phyloP scores from a whole-genome alignment of 2,797 vertebrate genomes.

The Buphagus erythrorhynchus region DNA sequence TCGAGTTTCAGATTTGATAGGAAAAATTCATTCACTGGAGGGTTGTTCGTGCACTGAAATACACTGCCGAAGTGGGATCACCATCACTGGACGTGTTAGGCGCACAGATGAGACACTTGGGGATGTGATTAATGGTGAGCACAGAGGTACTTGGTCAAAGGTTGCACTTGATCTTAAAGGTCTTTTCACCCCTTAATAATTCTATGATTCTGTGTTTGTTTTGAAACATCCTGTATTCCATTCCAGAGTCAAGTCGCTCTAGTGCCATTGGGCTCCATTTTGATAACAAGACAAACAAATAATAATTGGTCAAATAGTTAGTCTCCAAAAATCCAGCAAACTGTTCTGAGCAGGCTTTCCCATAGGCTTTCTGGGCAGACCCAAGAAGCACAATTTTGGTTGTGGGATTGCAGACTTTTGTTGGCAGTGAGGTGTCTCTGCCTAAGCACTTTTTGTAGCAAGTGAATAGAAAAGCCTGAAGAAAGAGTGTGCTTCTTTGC shows the following conservation, averaged over 20 bases:
- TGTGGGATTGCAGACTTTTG: background rate
- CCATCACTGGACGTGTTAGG: background rate
- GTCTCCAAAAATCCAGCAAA: background rate
- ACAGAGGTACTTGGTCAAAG: background rate
- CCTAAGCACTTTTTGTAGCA: background rate
- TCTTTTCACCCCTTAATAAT: background rate
- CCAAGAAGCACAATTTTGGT: background rate
- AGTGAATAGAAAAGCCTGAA: background rate
- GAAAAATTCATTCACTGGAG: background rate
- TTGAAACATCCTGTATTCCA: background rate
- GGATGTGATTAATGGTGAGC: background rate
- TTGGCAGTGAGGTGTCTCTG: background rate
- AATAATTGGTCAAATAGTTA: background rate
- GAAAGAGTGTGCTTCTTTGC: background rate
- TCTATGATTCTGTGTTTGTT: background rate
- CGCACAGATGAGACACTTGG: background rate
- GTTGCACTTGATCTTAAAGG: background rate
- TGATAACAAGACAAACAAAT: background rate
- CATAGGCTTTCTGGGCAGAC: background rate
- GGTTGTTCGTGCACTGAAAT: background rate
- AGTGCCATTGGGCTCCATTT: background rate
- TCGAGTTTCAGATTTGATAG: background rate
- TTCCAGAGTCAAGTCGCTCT: background rate
- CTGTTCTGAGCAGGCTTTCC: background rate
- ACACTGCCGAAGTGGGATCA: background rate